Evolutionary conservation across 2,888 invertebrate genomes (phyloP).

Genomic region (Julus scanicus): DNA sequence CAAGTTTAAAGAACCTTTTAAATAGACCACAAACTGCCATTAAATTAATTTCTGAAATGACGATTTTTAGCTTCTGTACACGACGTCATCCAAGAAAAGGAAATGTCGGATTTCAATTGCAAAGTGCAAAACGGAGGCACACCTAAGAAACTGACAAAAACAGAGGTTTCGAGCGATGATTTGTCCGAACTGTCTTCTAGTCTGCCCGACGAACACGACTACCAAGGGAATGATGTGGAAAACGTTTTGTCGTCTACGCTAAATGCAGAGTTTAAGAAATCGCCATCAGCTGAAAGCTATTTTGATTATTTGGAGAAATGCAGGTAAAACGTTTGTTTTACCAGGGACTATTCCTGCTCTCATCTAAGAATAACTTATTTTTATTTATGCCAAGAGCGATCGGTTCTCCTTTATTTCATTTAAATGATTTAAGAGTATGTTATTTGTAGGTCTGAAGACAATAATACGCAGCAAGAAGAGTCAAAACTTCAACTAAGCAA

Average conservation of each 20-base stretch:
- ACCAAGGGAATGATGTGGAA: not conserved
- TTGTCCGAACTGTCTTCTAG: not conserved
- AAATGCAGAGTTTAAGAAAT: not conserved
- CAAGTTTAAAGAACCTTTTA: too few relatives aligned
- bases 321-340: not conserved
- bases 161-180: not conserved
- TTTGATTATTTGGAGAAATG: conserved; percentile 24
- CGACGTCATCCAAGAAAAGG: conserved; percentile 3
- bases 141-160: not conserved
- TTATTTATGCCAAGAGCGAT: too few relatives aligned
- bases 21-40: not conserved
- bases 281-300: not conserved
- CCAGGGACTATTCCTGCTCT: too few relatives aligned
- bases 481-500: not conserved
- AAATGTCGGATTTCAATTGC: not conserved
- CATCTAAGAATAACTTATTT: too few relatives aligned
- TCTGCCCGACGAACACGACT: not conserved
- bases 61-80: not conserved
- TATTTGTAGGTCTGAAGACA: not conserved
- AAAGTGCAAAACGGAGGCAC: not conserved
- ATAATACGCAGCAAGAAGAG: not conserved
- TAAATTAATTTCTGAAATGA: not conserved
- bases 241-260: not conserved
- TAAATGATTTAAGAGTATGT: not conserved
- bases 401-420: too few relatives aligned